Percentiles rank a stretch among this genome's conserved stretches.
Evolutionary conservation across 2,888 invertebrate genomes (phyloP).

Genomic region (Drosophila yooni): DNA sequence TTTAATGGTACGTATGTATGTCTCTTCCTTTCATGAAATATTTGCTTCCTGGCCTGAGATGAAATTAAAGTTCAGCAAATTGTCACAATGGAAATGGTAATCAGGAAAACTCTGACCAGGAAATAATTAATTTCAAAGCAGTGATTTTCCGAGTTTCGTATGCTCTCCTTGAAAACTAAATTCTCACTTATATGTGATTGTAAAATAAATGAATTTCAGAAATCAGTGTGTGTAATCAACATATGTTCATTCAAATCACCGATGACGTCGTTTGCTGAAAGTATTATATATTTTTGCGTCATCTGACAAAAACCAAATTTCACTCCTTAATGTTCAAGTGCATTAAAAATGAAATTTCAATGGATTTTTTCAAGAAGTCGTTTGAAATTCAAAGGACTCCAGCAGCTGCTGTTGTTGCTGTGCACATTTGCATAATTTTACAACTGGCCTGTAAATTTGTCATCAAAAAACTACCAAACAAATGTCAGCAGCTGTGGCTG

Average conservation of each 20-base stretch:
- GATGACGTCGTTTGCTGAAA: not conserved
- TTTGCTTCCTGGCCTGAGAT: not conserved
- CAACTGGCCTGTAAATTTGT: slow-evolving; percentile 46
- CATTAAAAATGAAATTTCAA: slow-evolving; percentile 7
- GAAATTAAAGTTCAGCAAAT: slow-evolving; percentile 1
- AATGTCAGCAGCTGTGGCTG: slow-evolving; percentile 38
- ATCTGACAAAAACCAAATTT: slow-evolving; percentile 4
- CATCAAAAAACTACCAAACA: slow-evolving; percentile 36
- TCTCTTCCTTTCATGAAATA: not conserved
- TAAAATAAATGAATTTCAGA: not conserved
- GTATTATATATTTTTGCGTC: not conserved
- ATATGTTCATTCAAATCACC: not conserved
- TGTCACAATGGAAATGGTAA: slow-evolving; percentile 4
- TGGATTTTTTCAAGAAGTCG: not conserved
- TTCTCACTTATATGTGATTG: not conserved
- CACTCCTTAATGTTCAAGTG: slow-evolving; percentile 8
- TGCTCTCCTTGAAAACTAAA: accelerated
- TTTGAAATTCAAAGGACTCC: slow-evolving; percentile 33
- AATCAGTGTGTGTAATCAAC: too few relatives aligned
- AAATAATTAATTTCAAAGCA: slow-evolving; percentile 7
- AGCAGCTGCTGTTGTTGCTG: slow-evolving; percentile 30
- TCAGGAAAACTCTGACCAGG: not conserved
- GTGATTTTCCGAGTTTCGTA: not conserved
- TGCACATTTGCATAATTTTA: slow-evolving; percentile 50
- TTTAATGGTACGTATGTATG: not conserved